phyloP scores from a whole-genome alignment of 1,140 invertebrate species.

The Heliconius himera region DNA sequence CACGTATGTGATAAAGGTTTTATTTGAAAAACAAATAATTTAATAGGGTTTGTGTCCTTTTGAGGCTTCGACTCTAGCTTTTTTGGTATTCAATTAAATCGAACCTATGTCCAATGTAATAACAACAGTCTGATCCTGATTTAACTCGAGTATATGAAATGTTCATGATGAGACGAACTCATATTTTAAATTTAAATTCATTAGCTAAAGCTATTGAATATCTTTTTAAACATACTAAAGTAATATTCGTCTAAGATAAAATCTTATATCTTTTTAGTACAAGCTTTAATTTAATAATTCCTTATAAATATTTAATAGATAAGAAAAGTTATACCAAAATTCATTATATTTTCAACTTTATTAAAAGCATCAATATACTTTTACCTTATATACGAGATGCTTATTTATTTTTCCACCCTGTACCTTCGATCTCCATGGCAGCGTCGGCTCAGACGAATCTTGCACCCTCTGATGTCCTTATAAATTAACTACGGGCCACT shows the following conservation, averaged over 20 bases:
- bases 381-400: background rate
- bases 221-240: background rate
- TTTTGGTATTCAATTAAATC: conserved; percentile 17
- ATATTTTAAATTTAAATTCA: background rate
- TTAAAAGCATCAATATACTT: background rate
- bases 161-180: background rate
- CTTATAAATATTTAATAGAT: no score
- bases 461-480: conserved; percentile 49
- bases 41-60: conserved; percentile 7
- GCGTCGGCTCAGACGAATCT: conserved; percentile 36
- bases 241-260: background rate
- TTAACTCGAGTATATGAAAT: background rate
- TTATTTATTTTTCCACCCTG: background rate
- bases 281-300: no score
- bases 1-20: background rate
- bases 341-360: background rate
- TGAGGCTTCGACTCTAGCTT: conserved; percentile 1
- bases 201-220: background rate
- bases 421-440: conserved; percentile 36
- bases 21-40: background rate
- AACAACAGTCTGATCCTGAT: conserved; percentile 3
- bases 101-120: conserved; percentile 2
- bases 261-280: background rate
- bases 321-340: background rate
- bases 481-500: conserved; percentile 46